Evolutionary conservation across 2,797 vertebrate genomes (phyloP).

Genomic region (Tapirus indicus): DNA sequence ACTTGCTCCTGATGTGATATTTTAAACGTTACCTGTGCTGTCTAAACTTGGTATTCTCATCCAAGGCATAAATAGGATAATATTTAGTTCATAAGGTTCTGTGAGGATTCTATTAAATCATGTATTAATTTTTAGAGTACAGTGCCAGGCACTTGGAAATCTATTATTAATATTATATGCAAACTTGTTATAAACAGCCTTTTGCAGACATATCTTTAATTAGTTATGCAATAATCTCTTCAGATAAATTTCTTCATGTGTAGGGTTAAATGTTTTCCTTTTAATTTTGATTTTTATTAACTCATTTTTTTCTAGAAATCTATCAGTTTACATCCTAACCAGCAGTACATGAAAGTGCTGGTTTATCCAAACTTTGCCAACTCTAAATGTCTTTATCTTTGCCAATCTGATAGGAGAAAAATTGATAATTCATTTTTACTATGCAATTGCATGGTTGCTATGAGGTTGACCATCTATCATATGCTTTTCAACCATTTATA

Average conservation of each 20-base stretch:
- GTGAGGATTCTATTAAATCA: background rate
- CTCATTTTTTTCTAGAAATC: background rate
- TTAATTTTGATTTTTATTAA: conserved; percentile 38
- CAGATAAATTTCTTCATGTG: conserved; percentile 3
- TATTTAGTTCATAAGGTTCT: background rate
- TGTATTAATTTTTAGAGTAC: background rate
- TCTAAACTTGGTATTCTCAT: background rate
- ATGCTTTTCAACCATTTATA: background rate
- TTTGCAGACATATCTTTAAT: background rate
- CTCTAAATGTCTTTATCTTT: conserved; percentile 36
- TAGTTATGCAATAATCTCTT: background rate
- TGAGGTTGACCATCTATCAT: background rate
- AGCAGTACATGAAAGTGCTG: background rate
- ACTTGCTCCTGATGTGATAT: background rate
- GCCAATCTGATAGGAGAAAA: background rate
- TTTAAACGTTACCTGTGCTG: background rate
- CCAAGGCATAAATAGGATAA: background rate
- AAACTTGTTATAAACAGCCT: background rate
- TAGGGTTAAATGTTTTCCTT: background rate
- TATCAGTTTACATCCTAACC: background rate
- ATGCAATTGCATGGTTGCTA: background rate
- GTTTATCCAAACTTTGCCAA: background rate
- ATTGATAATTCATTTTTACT: background rate
- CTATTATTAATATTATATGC: background rate
- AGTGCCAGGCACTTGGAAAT: background rate